Evolutionary conservation across 2,113 vertebrate species (phyloP).

Genomic region (Cyprinodon tularosa): DNA sequence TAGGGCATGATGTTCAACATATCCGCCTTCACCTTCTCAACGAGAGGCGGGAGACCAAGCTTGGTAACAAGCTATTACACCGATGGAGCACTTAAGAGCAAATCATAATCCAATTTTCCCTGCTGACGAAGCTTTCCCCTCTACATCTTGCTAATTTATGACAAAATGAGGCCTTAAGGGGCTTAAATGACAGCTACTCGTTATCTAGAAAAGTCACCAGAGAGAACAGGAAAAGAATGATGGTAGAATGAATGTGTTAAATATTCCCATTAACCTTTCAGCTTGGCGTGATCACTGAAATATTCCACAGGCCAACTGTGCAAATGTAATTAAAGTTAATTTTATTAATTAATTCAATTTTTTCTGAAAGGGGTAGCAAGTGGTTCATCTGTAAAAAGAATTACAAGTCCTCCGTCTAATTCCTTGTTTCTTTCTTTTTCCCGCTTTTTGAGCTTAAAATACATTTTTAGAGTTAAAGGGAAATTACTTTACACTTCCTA

Average conservation of each 20-base stretch:
- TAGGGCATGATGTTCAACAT: constrained; percentile 5
- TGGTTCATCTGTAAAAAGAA: not conserved
- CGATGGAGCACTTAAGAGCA: constrained; percentile 66
- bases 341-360: constrained; percentile 59
- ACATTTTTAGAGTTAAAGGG: constrained; percentile 9
- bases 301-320: constrained; percentile 43
- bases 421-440: not conserved
- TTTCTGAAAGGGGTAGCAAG: constrained; percentile 10
- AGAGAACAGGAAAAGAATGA: constrained; percentile 24
- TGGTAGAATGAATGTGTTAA: constrained; percentile 53
- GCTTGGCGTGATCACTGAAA: constrained; percentile 14
- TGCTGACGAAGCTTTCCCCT: constrained; percentile 56
- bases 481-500: not conserved
- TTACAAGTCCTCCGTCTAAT: not conserved
- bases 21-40: constrained; percentile 27
- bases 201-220: constrained; percentile 39
- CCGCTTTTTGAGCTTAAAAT: constrained; percentile 3
- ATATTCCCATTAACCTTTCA: constrained; percentile 75
- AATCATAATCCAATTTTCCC: constrained; percentile 74
- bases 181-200: constrained; percentile 31
- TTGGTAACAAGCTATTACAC: constrained; percentile 61
- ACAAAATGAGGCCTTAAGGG: constrained; percentile 49
- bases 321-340: constrained; percentile 55
- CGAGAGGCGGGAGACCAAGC: constrained; percentile 22
- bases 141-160: constrained; percentile 59